Evolutionary conservation across 2,888 invertebrate genomes (phyloP).

Genomic region (Cheilosia variabilis): DNA sequence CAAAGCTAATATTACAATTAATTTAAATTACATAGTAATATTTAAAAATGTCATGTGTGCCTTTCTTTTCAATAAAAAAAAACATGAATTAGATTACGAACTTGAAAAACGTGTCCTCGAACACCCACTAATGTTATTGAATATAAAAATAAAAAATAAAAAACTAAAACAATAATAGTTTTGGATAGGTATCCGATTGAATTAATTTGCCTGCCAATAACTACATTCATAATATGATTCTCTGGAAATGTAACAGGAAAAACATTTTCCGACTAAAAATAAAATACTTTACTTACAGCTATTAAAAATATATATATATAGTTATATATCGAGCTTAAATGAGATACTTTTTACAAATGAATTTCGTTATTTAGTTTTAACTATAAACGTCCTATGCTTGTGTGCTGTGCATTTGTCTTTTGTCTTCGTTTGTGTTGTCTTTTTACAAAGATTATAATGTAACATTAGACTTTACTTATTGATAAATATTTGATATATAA

Average conservation of each 20-base stretch:
- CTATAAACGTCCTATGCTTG: slow-evolving; percentile 54
- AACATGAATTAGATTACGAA: slow-evolving; percentile 9
- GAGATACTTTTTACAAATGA: slow-evolving; percentile 74
- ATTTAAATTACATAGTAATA: slow-evolving; percentile 75
- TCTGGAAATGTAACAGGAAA: slow-evolving; percentile 55
- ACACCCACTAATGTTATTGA: slow-evolving; percentile 11
- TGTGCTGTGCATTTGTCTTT: slow-evolving; percentile 37
- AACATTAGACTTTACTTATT: slow-evolving; percentile 39
- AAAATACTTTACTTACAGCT: slow-evolving; percentile 59
- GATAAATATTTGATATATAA: slow-evolving; percentile 42
- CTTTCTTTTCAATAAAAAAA: slow-evolving; percentile 37
- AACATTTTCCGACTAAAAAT: slow-evolving; percentile 53
- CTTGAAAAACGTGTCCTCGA: slow-evolving; percentile 51
- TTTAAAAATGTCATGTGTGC: slow-evolving; percentile 63
- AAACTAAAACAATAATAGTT: slow-evolving; percentile 42
- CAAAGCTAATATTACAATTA: slow-evolving; percentile 73
- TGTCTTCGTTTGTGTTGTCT: slow-evolving; percentile 38
- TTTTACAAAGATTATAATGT: slow-evolving; percentile 54
- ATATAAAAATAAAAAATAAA: slow-evolving; percentile 6
- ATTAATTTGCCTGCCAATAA: slow-evolving; percentile 21
- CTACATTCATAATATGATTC: slow-evolving; percentile 38
- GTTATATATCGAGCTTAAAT: slow-evolving; percentile 52
- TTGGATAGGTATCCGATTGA: slow-evolving; percentile 28
- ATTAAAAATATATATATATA: slow-evolving; percentile 23
- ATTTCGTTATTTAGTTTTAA: slow-evolving; percentile 38